A percentile compares a stretch with the other conserved stretches of the same genome.
Evolutionary conservation across 2,888 invertebrate genomes (phyloP).

Genomic region (Diplolepis rosae): DNA sequence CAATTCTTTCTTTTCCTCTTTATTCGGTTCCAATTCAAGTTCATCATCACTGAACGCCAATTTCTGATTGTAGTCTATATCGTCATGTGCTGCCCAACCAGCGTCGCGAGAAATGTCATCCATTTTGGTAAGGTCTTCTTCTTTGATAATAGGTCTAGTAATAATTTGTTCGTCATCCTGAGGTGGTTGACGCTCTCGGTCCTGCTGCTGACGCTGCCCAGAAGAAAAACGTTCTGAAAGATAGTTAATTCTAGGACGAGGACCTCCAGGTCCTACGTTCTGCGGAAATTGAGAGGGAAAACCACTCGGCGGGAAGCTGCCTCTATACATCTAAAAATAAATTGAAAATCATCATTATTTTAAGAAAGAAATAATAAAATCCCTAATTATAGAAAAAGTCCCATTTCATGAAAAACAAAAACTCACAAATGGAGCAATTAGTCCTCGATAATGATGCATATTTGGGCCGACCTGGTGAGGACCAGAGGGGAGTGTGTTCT

Average conservation of each 20-base stretch:
- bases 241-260: constrained; percentile 70
- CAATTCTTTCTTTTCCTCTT: constrained; percentile 57
- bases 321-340: constrained; percentile 71
- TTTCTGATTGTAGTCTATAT: constrained; percentile 96
- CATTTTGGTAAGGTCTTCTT: constrained; percentile 93
- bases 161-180: constrained; percentile 80
- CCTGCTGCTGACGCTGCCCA: constrained; percentile 63
- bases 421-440: constrained; percentile 87
- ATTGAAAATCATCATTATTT: constrained; percentile 16
- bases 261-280: constrained; percentile 62
- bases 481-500: constrained; percentile 50
- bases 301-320: constrained; percentile 70
- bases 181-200: constrained; percentile 66
- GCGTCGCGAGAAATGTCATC: constrained; percentile 92
- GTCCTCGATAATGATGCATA: constrained; percentile 79
- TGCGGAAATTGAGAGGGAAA: constrained; percentile 69
- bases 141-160: constrained; percentile 91
- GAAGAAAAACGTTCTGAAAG: constrained; percentile 62
- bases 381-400: constrained; percentile 31
- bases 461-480: constrained; percentile 65
- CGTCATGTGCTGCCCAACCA: constrained; percentile 94
- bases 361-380: background rate
- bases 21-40: constrained; percentile 69
- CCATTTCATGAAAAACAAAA: no score
- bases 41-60: constrained; percentile 96